Base-by-base conservation (phyloP, 2,888 invertebrate genomes). In the Rhamphomyia laevipes region DNA sequence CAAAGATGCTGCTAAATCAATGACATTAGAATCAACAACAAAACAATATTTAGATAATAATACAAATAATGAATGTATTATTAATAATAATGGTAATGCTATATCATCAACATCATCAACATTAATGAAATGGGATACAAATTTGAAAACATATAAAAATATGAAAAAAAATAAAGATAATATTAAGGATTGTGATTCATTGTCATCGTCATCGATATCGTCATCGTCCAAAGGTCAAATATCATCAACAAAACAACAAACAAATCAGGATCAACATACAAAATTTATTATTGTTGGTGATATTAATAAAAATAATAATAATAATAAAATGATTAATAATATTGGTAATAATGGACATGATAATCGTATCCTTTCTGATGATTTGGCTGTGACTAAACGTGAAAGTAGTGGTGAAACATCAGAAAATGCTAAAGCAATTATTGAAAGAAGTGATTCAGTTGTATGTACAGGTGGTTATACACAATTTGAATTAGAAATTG, bases 361-460 rank as follows among this genome's bases (percentile, higher is more conserved):
- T 16, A 9, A 13, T 15, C 23, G 23, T 9, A 9, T 27, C 5
- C 41, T 48, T 7, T 48, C 51, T 17, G 53, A 50, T 43, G 51
- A 48, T 44, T 37, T 49, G 23, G 44, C 48, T 3, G 49, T 49
- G 35, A 44, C 46, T 27, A 49, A 53, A 43, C 50, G 51, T 35
- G 50, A 53, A 33, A 50, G 51, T 49, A 47, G 47, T 27, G 47
- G 51, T 43, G 51, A 53, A 48, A 49, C 46, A 15, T 49, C 51
- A 16, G 47, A 49, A 41, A 48, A 49, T 5, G 47, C 52, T 13
- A 50, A 46, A 43, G 46, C 46, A 41, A 52, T 46, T 31, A 49
- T 48, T 17, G 53, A 56, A 38, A 52, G 49, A 47, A 53, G 51
- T 51, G 56, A 56, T 50, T 56, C 55, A 23, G 56, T 56, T 10